phyloP scores from a whole-genome alignment of 1,140 invertebrate genomes.

The Homalodisca vitripennis region DNA sequence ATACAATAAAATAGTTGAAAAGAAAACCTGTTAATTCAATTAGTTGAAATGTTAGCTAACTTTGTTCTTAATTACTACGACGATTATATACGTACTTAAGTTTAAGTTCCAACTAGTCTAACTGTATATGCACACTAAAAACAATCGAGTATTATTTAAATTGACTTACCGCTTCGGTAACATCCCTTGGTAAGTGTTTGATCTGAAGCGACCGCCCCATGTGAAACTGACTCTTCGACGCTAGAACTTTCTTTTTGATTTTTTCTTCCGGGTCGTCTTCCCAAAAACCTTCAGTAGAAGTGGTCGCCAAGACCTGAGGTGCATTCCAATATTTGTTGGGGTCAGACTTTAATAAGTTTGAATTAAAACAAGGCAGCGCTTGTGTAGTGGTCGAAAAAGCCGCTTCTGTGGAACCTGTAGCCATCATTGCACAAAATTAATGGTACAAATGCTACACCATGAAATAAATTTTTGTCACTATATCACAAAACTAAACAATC shows the following conservation, averaged over 20 bases:
- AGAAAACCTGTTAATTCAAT: too few relatives aligned
- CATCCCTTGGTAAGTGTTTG: constrained; percentile 51
- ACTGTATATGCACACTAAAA: constrained; percentile 14
- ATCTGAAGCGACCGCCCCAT: constrained; percentile 49
- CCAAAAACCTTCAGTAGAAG: constrained; percentile 48
- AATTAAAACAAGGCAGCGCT: constrained; percentile 26
- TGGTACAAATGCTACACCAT: too few relatives aligned
- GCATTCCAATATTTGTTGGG: constrained; percentile 33
- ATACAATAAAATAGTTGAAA: too few relatives aligned
- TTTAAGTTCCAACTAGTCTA: too few relatives aligned
- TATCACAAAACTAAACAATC: not conserved
- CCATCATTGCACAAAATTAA: constrained; percentile 24
- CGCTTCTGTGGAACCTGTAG: constrained; percentile 28
- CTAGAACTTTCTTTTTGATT: constrained; percentile 45
- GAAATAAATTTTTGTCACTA: not conserved
- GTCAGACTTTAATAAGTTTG: constrained; percentile 29
- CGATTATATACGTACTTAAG: too few relatives aligned
- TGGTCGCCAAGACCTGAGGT: constrained; percentile 42
- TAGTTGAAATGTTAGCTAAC: too few relatives aligned
- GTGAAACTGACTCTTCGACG: constrained; percentile 49
- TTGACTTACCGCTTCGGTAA: constrained; percentile 49
- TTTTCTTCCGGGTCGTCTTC: constrained; percentile 48
- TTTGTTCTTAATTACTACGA: too few relatives aligned
- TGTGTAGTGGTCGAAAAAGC: constrained; percentile 15
- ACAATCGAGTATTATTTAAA: not conserved